Percentiles rank a stretch among this genome's conserved stretches.
phyloP scores from a whole-genome alignment of 2,888 invertebrate species.

The Spilosoma lubricipeda region DNA sequence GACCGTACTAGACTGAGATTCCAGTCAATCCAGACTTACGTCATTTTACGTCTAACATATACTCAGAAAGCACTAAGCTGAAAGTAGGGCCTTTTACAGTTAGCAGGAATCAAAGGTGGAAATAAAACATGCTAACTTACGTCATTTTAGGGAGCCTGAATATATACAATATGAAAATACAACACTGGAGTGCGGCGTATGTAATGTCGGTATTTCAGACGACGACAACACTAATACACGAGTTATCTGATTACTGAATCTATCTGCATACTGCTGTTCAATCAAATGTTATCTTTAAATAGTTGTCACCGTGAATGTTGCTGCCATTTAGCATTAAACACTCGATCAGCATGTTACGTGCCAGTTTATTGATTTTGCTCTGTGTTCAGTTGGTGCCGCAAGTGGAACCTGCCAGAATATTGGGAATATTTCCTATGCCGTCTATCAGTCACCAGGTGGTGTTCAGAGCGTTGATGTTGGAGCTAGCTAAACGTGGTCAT shows the following conservation, averaged over 20 bases:
- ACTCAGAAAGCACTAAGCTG: no score
- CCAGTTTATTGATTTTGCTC: conserved; percentile 14
- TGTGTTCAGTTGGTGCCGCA: conserved; percentile 7
- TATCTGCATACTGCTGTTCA: background rate
- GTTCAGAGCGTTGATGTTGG: conserved; percentile 60
- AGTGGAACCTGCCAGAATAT: conserved; percentile 58
- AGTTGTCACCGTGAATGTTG: background rate
- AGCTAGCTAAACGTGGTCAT: conserved; percentile 68
- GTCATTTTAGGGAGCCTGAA: no score
- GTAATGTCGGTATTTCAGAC: no score
- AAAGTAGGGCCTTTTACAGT: no score
- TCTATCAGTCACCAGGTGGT: conserved; percentile 71
- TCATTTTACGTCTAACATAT: no score
- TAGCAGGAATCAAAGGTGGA: no score
- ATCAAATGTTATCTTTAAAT: background rate
- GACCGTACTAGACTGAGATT: no score
- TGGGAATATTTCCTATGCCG: conserved; percentile 64
- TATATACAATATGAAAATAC: no score
- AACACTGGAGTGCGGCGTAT: no score
- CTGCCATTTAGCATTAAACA: background rate
- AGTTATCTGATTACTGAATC: background rate
- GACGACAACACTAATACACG: background rate
- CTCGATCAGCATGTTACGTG: conserved; percentile 17
- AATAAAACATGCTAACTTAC: no score
- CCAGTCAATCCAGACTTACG: no score